Percentiles rank a stretch among this genome's conserved stretches.
phyloP scores from a whole-genome alignment of 2,888 invertebrate genomes.

The Drosophila emarginata region DNA sequence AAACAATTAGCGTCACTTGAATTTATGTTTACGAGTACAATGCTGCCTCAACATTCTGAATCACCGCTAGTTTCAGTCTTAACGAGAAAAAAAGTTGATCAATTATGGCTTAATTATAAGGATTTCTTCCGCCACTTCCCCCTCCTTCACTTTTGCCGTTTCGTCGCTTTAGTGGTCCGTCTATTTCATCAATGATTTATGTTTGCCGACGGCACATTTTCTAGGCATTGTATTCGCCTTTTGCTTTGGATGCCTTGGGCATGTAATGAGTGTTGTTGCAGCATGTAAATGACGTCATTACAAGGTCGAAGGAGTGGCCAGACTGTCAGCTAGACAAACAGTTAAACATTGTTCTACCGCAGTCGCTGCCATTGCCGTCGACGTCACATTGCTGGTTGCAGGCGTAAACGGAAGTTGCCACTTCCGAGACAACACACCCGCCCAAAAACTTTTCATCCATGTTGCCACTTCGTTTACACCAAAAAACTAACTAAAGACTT shows the following conservation, averaged over 20 bases:
- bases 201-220: neutral
- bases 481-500: neutral
- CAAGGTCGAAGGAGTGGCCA: conserved; percentile 23
- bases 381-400: neutral
- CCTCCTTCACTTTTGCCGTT: neutral
- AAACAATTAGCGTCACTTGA: conserved; percentile 77
- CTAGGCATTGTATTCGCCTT: neutral
- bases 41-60: conserved; percentile 47
- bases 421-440: neutral
- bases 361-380: neutral
- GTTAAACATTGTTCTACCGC: neutral
- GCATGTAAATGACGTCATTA: conserved; percentile 53
- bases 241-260: conserved; percentile 4
- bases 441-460: neutral
- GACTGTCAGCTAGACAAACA: conserved; percentile 6
- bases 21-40: conserved; percentile 71
- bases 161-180: neutral
- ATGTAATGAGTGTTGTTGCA: conserved; percentile 36
- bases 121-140: neutral
- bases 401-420: neutral
- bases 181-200: conserved; percentile 4
- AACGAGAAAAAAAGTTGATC: conserved; percentile 43
- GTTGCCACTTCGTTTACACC: conserved; percentile 1
- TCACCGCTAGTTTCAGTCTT: conserved; percentile 19
- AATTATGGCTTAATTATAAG: conserved; percentile 40